These are phyloP conservation scores for Phrynocephalus versicolor DNA, from an alignment of 2,113 vertebrate species.

Conservation along the genomic window DNA sequence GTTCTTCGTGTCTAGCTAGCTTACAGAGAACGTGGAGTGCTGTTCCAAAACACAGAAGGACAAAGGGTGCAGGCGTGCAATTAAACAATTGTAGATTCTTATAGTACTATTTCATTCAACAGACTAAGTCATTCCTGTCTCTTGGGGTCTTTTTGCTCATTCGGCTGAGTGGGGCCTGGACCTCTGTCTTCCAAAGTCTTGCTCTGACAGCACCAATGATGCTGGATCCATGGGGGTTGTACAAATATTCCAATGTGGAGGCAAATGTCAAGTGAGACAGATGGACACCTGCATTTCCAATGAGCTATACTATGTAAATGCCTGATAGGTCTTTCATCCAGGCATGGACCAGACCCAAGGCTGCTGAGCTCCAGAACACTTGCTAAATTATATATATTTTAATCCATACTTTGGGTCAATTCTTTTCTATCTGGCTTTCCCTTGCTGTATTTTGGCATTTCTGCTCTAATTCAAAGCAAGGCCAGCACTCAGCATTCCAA, in stretches of 20 bases:
- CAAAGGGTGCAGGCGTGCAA: background rate
- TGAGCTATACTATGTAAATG: background rate
- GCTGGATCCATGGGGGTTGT: background rate
- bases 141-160: background rate
- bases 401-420: too few relatives aligned
- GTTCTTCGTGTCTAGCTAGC: constrained; percentile 6
- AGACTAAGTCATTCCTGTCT: too few relatives aligned
- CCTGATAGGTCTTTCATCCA: background rate
- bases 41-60: background rate
- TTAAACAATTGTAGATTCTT: background rate
- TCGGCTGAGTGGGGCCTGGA: background rate
- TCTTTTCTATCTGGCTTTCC: background rate
- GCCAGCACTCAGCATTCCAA: background rate
- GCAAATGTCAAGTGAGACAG: background rate
- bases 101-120: too few relatives aligned
- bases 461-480: background rate
- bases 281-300: background rate
- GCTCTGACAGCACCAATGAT: background rate
- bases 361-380: background rate
- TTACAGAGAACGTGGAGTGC: constrained; percentile 19
- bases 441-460: background rate
- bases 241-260: background rate
- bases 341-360: background rate
- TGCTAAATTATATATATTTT: background rate
- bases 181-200: background rate